Base-by-base conservation (phyloP, 1,140 invertebrate species). In the Diabrotica undecimpunctata region DNA sequence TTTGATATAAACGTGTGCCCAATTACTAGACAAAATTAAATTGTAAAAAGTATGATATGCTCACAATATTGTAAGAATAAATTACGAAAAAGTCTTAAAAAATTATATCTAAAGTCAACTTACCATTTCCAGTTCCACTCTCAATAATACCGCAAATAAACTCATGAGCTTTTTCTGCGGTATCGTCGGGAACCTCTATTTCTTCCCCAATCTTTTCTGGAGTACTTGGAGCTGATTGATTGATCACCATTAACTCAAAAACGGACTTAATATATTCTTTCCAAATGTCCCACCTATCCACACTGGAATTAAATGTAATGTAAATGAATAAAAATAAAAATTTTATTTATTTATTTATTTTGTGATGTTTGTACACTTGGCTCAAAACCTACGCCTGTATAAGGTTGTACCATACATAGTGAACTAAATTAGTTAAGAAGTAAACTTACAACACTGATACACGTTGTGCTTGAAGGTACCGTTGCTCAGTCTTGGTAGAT, bases 211-310 rank as follows among this genome's bases (percentile, higher is more conserved):
- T 38, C 4, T 58, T 59, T 25, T 69, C 59, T 68, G 71, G 73
- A 41, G 76, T 70, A 13, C 66, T 61, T 58, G 72, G 65, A 12
- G 67, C 70, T 12, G n/a, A 36, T 14, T 9, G 39, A 39, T 64
- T 65, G 66, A 51, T 53, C 37, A 14, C 5, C 71, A 81, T 80
- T 35, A 86, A 72, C 68, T 87, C 77, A 67, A 88, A 86, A 55
- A 87, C 86, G 7, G 87, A 88, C 50, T 85, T 82, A 63, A 92
- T 82, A 75, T 90, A 92, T 62, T 89, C 83, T 71, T 87, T 79
- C 75, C 90, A 90, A 72, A 87, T 88, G 50, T 87, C 84, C 91
- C 90, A 93, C 55, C 88, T 83, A 78, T 93, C 90, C 61, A 84
- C 83, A 75, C 90, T 90, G 51, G n/a, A 71, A 69, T 37, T n/a